A percentile compares a stretch with the other conserved stretches of the same genome.
These are phyloP conservation scores for Acrobasis suavella DNA, from an alignment of 2,888 invertebrate species.

Conservation along the genomic window DNA sequence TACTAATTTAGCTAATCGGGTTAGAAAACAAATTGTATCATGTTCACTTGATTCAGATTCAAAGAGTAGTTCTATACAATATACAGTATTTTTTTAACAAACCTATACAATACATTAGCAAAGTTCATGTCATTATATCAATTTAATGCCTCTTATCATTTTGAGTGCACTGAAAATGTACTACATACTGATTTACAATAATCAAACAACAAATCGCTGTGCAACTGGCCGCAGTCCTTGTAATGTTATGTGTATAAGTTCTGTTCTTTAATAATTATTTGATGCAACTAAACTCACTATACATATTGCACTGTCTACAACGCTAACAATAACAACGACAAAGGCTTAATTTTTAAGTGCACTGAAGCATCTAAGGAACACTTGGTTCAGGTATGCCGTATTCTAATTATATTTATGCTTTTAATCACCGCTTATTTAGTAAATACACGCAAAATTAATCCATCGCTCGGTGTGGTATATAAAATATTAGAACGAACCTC, in stretches of 20 bases:
- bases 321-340: slow-evolving; percentile 29
- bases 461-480: slow-evolving; percentile 41
- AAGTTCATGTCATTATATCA: background rate
- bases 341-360: slow-evolving; percentile 28
- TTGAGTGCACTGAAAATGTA: background rate
- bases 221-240: background rate
- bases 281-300: slow-evolving; percentile 19
- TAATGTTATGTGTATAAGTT: background rate
- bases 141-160: too few species aligned
- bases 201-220: background rate
- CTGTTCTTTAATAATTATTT: background rate
- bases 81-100: too few species aligned
- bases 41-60: background rate
- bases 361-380: slow-evolving; percentile 36
- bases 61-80: too few species aligned
- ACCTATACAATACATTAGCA: background rate
- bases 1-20: background rate
- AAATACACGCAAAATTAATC: slow-evolving; percentile 42
- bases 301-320: slow-evolving; percentile 26
- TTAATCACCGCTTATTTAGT: slow-evolving; percentile 44
- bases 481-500: slow-evolving; percentile 17
- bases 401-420: slow-evolving; percentile 50
- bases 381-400: slow-evolving; percentile 70
- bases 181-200: background rate
- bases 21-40: background rate